Base-by-base conservation (phyloP, 2,888 invertebrate species). In the Galeruca laticollis region DNA sequence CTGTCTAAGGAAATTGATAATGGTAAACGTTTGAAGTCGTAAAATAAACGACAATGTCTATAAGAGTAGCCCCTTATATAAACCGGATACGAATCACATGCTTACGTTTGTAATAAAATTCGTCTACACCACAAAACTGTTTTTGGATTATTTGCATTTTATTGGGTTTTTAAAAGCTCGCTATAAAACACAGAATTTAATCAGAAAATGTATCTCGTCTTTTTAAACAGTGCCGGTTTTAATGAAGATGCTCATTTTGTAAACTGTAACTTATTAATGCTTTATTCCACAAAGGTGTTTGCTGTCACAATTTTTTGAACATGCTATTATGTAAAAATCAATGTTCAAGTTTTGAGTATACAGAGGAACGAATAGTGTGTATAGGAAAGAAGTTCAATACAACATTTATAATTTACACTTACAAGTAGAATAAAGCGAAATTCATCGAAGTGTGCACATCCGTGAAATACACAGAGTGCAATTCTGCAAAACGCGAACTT, bases 101-200 rank as follows among this genome's bases (percentile, higher is more conserved):
- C 15, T 54, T n/a, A 9, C 54, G 26, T 31, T 15, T n/a, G 31
- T 31, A 54, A 31, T 54, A 31, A 54, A 54, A 54, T n/a, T 54
- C 26, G 54, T 31, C 26, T 54, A n/a, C 15, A 11, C 26, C 26
- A 31, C 26, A 54, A 54, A 54, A 54, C 26, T 54, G 31, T 31
- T 54, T 54, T 31, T 31, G 54, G 54, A 54, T 54, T 54, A 54
- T 54, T 54, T 26, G 54, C 54, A 54, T 51, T 51, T 51, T 51
- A 51, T 51, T 51, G 40, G 51, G 51, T 21, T 18, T 21, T 21
- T 51, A 21, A 18, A 51, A 51, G 21, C 13, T 51, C 10, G 20
- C 18, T 18, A 51, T 18, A 51, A 18, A 51, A 51, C 15, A 51
- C 21, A 21, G 21, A 21, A 51, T 51, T 21, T 51, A 51, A 51